phyloP scores from a whole-genome alignment of 1,140 invertebrate species.

The Plutomurus gul region DNA sequence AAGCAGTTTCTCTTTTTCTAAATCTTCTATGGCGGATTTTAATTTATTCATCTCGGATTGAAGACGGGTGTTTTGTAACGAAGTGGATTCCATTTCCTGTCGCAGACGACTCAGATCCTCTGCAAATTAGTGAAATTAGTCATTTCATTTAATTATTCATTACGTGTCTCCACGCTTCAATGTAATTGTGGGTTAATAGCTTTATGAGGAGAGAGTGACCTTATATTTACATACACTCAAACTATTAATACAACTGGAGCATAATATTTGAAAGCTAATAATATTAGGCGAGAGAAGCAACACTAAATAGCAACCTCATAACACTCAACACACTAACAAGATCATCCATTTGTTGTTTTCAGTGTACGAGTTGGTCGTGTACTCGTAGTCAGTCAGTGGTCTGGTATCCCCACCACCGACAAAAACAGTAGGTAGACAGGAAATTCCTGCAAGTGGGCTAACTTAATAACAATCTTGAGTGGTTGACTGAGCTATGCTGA shows the following conservation, averaged over 20 bases:
- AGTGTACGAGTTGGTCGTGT: no score
- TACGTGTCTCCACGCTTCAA: neutral
- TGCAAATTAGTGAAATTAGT: slow-evolving; percentile 15
- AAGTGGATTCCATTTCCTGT: slow-evolving; percentile 6
- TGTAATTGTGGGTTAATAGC: no score
- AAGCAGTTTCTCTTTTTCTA: slow-evolving; percentile 30
- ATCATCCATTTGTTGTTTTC: neutral
- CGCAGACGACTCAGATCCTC: slow-evolving; percentile 25
- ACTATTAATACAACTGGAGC: no score
- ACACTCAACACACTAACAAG: neutral
- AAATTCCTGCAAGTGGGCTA: neutral
- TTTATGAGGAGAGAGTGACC: no score
- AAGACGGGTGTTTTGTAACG: slow-evolving; percentile 3
- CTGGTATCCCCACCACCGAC: no score
- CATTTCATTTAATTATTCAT: slow-evolving; percentile 30
- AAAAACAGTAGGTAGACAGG: neutral
- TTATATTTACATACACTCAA: no score
- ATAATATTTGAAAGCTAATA: neutral
- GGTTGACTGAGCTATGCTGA: no score
- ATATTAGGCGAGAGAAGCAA: neutral
- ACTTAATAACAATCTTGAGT: neutral
- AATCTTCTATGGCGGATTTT: slow-evolving; percentile 6
- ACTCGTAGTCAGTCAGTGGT: no score
- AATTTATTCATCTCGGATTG: slow-evolving; percentile 27
- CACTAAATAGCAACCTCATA: neutral